Evolutionary conservation across 2,888 invertebrate genomes (phyloP), one percentile per base, ranked within the genome.

Genomic region (Alsophila aescularia): DNA sequence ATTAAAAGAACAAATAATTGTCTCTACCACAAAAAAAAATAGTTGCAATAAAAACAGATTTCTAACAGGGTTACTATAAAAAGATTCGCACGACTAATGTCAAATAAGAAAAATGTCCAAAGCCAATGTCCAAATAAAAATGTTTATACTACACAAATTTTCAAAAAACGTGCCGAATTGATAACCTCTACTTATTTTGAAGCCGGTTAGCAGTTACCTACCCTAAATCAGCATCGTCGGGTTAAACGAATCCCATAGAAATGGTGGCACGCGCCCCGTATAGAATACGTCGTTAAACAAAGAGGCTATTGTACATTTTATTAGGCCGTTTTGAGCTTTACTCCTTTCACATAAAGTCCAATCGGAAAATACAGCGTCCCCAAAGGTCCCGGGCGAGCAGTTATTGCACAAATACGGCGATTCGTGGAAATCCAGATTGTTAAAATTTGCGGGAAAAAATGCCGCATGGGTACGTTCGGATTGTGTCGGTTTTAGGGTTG

Each of bases 221-320:
- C 6, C 14, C 24, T 12, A 21, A 21, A 21, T 5, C 29, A 8
- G 6, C 41, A 29, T 41, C 40, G 16, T 43, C 50, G 56, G 58
- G 58, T 59, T 57, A 57, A 62, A 62, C 49, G 35, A 79, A 67
- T 67, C 77, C 79, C 73, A 83, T 85, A 83, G 73, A 83, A 81
- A 78, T 79, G 70, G 24, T 74, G 76, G 78, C 86, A 85, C 87
- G 83, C 81, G 79, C 75, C 68, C 70, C 69, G 72, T 71, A 83
- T 85, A 81, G 86, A 82, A 87, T 78, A 86, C 76, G 84, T 87
- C 87, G 87, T 90, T 90, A 89, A 90, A 87, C 89, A 87, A 87
- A 89, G 77, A 78, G 81, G 76, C 79, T 73, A 83, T 85, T 85
- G 83, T 84, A 7, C 13, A 32, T 12, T 15, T 13, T 24, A 2